Base-by-base conservation (phyloP, 2,888 invertebrate genomes). In the Drosophila picticornis region DNA sequence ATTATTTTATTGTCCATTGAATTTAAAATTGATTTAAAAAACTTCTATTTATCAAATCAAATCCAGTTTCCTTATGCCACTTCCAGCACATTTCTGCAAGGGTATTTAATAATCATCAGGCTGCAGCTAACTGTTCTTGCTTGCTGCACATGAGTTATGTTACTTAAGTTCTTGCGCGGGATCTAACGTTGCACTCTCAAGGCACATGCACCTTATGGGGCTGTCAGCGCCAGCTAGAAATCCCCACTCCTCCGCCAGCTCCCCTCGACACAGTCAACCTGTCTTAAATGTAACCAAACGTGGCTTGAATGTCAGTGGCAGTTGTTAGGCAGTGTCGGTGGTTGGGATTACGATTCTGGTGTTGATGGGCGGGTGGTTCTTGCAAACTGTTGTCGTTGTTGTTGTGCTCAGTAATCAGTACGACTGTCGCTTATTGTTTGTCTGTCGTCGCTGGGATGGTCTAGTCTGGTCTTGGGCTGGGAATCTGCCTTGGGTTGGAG, bases 101-200 rank as follows among this genome's bases (percentile, higher is more conserved):
- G n/a, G 75, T 57, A 72, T 38, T 2, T n/a, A 10, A 16, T 27
- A 4, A 52, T 31, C 51, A 50, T 6, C 46, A 22, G n/a, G 0
- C 13, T 13, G 25, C 32, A 31, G 40, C 25, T 34, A 43, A 56
- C 61, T 56, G 71, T 71, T 72, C 56, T 58, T 75, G 72, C 81
- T 83, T 82, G 86, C 81, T 90, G 84, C 90, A 85, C 85, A 85
- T 85, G 85, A 85, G 85, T 90, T 85, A 85, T 88, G 84, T 85
- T 85, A 90, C 85, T 85, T 90, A 85, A 88, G 85, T 90, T 90
- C 82, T 82, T 84, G 82, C 75, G 55, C 57, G 84, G 66, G 75
- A 81, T 81, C 86, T 90, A 84, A 84, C 83, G 76, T 84, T 90
- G 83, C 88, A 85, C 83, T 88, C 80, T 81, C 80, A 88, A 85